Percentiles rank a stretch among this genome's conserved stretches.
phyloP scores from a whole-genome alignment of 2,888 invertebrate species.

The Pecten maximus region DNA sequence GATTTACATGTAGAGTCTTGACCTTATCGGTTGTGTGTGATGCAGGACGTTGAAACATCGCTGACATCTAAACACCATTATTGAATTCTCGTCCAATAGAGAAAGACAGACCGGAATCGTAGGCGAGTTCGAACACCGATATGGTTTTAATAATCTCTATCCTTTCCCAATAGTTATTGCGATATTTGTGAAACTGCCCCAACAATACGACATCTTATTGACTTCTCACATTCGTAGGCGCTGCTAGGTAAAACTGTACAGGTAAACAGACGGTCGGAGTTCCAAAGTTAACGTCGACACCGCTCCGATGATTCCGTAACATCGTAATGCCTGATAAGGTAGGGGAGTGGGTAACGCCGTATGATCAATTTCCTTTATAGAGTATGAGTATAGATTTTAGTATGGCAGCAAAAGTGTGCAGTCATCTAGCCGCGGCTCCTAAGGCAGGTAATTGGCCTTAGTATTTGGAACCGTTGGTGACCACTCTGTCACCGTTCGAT shows the following conservation, averaged over 20 bases:
- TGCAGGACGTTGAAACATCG: background rate
- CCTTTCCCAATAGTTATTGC: conserved; percentile 1
- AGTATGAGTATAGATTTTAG: conserved; percentile 2
- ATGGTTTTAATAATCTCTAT: conserved; percentile 22
- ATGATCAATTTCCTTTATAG: conserved; percentile 29
- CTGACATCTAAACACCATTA: background rate
- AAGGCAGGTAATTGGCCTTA: conserved; percentile 13
- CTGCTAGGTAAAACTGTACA: conserved; percentile 1
- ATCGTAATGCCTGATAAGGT: conserved; percentile 6
- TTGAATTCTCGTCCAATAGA: background rate
- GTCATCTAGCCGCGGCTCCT: background rate
- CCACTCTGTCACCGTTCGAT: conserved; percentile 4
- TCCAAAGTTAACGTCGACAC: background rate
- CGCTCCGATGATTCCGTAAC: conserved; percentile 14
- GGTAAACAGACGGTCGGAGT: background rate
- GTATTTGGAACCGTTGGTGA: conserved; percentile 18
- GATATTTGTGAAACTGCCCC: background rate
- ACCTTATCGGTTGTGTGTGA: background rate
- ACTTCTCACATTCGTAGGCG: background rate
- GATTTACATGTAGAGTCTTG: background rate
- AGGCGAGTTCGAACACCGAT: conserved; percentile 9
- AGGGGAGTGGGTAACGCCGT: background rate
- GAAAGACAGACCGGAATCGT: background rate
- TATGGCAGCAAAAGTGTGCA: conserved; percentile 13
- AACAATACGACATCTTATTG: conserved; percentile 1